These are phyloP conservation scores for Oasisia sp. DNA, from an alignment of 2,888 invertebrate genomes.

Conservation along the genomic window DNA sequence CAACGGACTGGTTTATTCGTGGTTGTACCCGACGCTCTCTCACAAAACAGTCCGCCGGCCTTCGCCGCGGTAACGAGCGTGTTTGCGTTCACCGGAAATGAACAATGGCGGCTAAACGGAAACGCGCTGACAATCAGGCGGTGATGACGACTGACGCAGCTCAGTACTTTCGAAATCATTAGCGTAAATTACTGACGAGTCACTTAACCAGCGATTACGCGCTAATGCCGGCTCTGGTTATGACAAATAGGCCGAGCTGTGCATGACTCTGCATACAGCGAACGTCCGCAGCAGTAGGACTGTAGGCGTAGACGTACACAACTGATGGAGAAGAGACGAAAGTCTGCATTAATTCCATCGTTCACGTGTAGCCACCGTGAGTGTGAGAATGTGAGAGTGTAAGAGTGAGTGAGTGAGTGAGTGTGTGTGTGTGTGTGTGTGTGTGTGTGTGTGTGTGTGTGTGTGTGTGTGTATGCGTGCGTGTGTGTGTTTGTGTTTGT, in stretches of 20 bases:
- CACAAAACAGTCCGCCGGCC: background rate
- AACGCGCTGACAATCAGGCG: background rate
- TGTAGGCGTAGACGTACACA: background rate
- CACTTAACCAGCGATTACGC: conserved; percentile 17
- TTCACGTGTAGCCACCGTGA: background rate
- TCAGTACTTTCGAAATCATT: conserved; percentile 17
- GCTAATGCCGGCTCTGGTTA: conserved; percentile 11
- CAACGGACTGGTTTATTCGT: background rate
- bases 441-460: background rate
- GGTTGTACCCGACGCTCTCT: background rate
- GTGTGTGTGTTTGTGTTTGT: background rate
- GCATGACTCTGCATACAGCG: background rate
- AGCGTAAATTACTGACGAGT: conserved; percentile 17
- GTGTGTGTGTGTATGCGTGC: background rate
- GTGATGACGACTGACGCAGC: background rate
- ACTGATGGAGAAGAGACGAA: background rate
- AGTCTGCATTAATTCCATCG: too few relatives aligned
- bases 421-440: background rate
- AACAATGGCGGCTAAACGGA: background rate
- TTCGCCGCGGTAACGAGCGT: background rate
- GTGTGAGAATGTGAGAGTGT: background rate
- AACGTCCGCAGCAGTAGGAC: background rate
- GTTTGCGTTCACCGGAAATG: background rate
- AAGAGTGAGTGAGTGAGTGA: background rate
- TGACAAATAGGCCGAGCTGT: background rate